Evolutionary conservation across 1,140 invertebrate species (phyloP).

Genomic region (Bombus balteatus): DNA sequence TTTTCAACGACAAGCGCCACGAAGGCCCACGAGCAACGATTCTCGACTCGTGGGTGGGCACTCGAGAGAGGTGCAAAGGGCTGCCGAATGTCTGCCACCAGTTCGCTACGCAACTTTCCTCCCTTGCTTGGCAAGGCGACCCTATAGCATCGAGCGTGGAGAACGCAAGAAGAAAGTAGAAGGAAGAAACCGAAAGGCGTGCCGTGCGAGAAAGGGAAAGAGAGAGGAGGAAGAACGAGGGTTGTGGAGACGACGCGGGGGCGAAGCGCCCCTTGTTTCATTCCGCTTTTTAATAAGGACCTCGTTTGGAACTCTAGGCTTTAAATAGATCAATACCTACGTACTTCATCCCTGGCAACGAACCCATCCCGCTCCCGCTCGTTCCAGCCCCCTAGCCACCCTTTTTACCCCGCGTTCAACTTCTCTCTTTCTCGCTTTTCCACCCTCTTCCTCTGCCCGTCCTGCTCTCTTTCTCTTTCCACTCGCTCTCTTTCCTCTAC

Average conservation of each 20-base stretch:
- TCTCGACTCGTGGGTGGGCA: constrained; percentile 12
- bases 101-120: constrained; percentile 53
- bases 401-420: constrained; percentile 70
- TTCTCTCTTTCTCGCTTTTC: constrained; percentile 57
- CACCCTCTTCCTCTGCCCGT: constrained; percentile 53
- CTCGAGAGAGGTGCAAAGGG: constrained; percentile 36
- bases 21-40: constrained; percentile 5
- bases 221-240: not conserved
- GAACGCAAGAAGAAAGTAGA: constrained; percentile 52
- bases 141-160: constrained; percentile 38
- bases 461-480: constrained; percentile 43
- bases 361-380: constrained; percentile 72
- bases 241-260: constrained; percentile 32
- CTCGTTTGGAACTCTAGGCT: constrained; percentile 83
- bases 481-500: constrained; percentile 36
- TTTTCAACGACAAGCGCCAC: not conserved
- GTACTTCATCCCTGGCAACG: constrained; percentile 81
- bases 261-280: constrained; percentile 78
- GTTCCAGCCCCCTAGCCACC: constrained; percentile 70
- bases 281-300: constrained; percentile 83
- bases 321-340: constrained; percentile 83
- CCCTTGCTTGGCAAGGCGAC: constrained; percentile 21
- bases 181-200: constrained; percentile 46
- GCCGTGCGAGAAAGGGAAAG: constrained; percentile 10
- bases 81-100: constrained; percentile 35